Evolutionary conservation across 1,140 invertebrate species (phyloP).

Genomic region (Conus betulinus): DNA sequence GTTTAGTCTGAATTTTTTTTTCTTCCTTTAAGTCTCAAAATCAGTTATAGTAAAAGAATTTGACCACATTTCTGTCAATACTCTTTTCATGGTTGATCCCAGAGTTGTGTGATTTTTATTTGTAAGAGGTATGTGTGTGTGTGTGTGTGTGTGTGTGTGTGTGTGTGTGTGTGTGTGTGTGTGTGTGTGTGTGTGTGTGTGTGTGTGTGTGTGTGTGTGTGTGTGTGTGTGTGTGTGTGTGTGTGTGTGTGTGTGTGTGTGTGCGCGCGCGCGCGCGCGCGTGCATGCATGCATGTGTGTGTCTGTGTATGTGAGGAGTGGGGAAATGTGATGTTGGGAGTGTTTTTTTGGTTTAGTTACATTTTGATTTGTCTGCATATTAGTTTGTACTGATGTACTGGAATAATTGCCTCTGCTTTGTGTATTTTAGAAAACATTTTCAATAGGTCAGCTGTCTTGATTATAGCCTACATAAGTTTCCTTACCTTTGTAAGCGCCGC

Average conservation of each 20-base stretch:
- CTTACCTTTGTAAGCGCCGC: neutral
- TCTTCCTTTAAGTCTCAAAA: too few relatives aligned
- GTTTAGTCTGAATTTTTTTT: neutral
- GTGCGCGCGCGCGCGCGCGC: neutral
- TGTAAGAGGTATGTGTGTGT: conserved; percentile 7
- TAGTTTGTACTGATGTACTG: too few relatives aligned
- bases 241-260: neutral
- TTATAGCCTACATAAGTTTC: too few relatives aligned
- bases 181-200: neutral
- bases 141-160: neutral
- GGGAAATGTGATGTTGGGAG: too few relatives aligned
- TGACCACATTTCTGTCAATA: too few relatives aligned
- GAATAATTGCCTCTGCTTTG: too few relatives aligned
- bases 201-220: neutral
- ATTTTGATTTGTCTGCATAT: too few relatives aligned
- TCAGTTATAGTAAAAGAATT: too few relatives aligned
- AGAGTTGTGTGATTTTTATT: too few relatives aligned
- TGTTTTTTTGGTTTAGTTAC: neutral
- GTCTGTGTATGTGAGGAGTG: neutral
- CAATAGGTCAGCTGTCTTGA: too few relatives aligned
- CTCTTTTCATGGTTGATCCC: too few relatives aligned
- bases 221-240: conserved; percentile 4
- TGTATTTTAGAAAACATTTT: too few relatives aligned
- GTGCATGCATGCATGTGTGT: neutral
- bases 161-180: neutral